Base-by-base conservation (phyloP, 30 jellyfish, hydroid and myxozoan genomes). In the Mastigias papua region DNA sequence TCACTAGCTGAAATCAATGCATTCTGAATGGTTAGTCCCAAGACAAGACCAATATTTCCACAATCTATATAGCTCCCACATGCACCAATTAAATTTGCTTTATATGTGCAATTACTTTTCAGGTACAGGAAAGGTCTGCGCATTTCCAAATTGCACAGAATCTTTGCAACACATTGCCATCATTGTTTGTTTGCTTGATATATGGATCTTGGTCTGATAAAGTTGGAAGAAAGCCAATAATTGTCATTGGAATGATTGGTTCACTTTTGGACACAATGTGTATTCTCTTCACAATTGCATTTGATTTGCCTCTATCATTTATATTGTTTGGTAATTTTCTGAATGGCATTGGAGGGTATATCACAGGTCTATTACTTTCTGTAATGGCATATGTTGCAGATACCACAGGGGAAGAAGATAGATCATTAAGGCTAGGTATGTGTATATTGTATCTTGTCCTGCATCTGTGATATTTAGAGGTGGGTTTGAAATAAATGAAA, bases 291-390 rank as follows among this genome's bases (percentile, higher is more conserved):
- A 81, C 95, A 25, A 88, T 93, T 84, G 58, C 33, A 19, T 34
- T 93, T 8, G 85, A 82, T 16, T 83, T 93, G 22, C 98, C 98
- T 11, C n/a, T 93, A 20, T 63, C 34, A 37, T 34, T 57, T 29
- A 42, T 93, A 21, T 87, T 50, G 71, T 62, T 93, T 54, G 98
- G 96, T 19, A 60, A 54, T 27, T 77, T 88, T 69, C 73, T 82
- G n/a, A 88, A 76, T 76, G 98, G 98, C 15, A 28, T 93, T 22
- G 98, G 97, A 37, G 98, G 98, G 17, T 76, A 63, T 49, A 81
- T 72, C 42, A 87, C 95, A 16, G 97, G 97, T 21, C 68, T 88
- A 21, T 22, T 72, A 15, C 68, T 93, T 79, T 87, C 89, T 16
- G 82, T 76, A 0, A 65, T 80, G 75, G 92, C 98, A 19, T 87